Evolutionary conservation across 2,888 invertebrate species (phyloP), one percentile per base, ranked within the genome.

Genomic region (Dryadula phaetusa): DNA sequence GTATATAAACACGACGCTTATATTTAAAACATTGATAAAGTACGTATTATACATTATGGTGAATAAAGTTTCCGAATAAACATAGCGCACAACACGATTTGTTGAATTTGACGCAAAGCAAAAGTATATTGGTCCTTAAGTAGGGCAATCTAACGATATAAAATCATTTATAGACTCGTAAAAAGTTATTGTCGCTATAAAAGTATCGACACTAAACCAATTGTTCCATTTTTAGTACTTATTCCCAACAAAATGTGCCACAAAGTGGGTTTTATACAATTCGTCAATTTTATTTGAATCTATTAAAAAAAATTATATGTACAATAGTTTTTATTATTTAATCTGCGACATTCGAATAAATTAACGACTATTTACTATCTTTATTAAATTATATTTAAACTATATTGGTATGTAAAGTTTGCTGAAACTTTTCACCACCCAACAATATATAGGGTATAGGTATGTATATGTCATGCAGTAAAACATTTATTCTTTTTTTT

Each of bases 131-230:
- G 44, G 12, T 28, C 58, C n/a, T 63, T 63, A 47, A 56, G 46
- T 58, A 16, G 54, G 32, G 47, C 32, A 62, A 67, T 62, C 66
- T 54, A 34, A 56, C 46, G 49, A 62, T 62, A 66, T 47, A 61
- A 60, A 61, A 64, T 60, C 32, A 54, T 68, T 66, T 66, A 69
- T 61, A 14, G 53, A 28, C 16, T 61, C 62, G 53, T 69, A 66
- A 63, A 69, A 66, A 44, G 56, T 69, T 54, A 69, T 46, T 63
- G 53, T 28, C 20, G 53, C 52, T 18, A 52, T 66, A 60, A 63
- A 67, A 67, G 60, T 53, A 54, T 53, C 46, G 42, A 56, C 37
- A 37, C 37, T 56, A 61, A 67, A 61, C 64, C 64, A 61, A 68
- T 68, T 65, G 64, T 58, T n/a, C 42, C 58, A 12, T 44, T 58